These are phyloP conservation scores for Naja naja DNA, from an alignment of 2,113 vertebrate genomes.

Conservation along the genomic window DNA sequence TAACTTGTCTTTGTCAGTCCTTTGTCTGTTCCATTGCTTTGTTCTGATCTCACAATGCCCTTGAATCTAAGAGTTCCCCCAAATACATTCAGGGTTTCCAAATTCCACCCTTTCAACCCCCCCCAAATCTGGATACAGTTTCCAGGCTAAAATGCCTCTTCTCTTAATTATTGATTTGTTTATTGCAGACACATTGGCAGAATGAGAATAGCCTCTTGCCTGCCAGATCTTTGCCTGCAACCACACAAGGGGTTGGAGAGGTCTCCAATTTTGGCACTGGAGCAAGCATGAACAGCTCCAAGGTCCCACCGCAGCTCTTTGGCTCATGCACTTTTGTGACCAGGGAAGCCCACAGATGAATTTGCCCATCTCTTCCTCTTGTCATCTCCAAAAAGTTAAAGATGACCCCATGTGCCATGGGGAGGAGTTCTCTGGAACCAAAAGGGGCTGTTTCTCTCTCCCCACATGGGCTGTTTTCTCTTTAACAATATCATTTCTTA, in stretches of 20 bases:
- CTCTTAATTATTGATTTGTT: slow-evolving; percentile 76
- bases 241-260: not conserved
- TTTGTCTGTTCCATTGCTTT: not conserved
- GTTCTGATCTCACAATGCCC: not conserved
- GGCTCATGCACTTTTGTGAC: rapidly evolving
- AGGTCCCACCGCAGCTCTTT: not conserved
- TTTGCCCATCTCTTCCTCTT: not conserved
- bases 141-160: slow-evolving; percentile 71
- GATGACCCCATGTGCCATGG: not conserved
- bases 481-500: slow-evolving; percentile 33
- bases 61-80: not conserved
- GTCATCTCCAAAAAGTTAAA: not conserved
- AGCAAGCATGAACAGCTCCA: not conserved
- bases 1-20: not conserved
- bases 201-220: slow-evolving; percentile 35
- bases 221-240: slow-evolving; percentile 34
- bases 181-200: slow-evolving; percentile 65
- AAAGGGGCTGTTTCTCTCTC: not conserved
- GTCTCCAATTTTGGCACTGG: not conserved
- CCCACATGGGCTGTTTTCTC: not conserved
- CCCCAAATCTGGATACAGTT: slow-evolving; percentile 63
- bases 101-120: slow-evolving; percentile 45
- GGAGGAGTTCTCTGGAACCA: rapidly evolving
- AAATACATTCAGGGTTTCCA: not conserved
- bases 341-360: not conserved